Percentiles rank a stretch among this genome's conserved stretches.
Evolutionary conservation across 2,797 vertebrate species (phyloP).

Genomic region (Chaunax sp.): DNA sequence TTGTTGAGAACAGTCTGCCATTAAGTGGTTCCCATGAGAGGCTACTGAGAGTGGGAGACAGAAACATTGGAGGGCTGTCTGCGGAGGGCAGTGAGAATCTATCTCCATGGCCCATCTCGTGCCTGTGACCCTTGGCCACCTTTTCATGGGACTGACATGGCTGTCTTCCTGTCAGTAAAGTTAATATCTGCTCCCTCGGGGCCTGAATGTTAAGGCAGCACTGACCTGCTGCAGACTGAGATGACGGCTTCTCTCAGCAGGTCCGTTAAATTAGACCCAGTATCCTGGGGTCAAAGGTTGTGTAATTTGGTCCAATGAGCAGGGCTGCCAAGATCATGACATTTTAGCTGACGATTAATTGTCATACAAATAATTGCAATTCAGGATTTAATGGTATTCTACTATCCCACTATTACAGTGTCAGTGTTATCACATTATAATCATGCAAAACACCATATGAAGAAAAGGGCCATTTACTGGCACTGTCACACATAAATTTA

Average conservation of each 20-base stretch:
- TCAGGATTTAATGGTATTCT: too few relatives aligned
- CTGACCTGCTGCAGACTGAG: slow-evolving; percentile 63
- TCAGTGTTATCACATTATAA: too few relatives aligned
- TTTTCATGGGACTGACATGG: slow-evolving; percentile 81
- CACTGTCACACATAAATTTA: too few relatives aligned
- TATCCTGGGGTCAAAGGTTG: slow-evolving; percentile 64
- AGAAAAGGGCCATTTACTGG: too few relatives aligned
- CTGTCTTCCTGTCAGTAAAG: slow-evolving; percentile 81
- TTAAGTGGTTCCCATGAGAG: slow-evolving; percentile 76
- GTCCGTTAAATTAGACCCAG: slow-evolving; percentile 68
- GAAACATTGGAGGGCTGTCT: slow-evolving; percentile 56
- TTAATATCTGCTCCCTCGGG: slow-evolving; percentile 76
- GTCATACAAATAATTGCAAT: too few relatives aligned
- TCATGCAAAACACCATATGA: too few relatives aligned
- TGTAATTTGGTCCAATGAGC: slow-evolving; percentile 48
- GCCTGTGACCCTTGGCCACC: slow-evolving; percentile 77
- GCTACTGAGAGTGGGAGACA: slow-evolving; percentile 67
- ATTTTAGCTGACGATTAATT: too few relatives aligned
- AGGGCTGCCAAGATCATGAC: slow-evolving; percentile 7
- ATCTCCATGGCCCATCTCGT: slow-evolving; percentile 78
- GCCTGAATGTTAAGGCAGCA: slow-evolving; percentile 60
- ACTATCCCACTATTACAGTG: too few relatives aligned
- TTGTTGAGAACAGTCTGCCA: slow-evolving; percentile 67
- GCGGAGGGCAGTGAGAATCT: slow-evolving; percentile 71
- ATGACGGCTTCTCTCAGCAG: slow-evolving; percentile 68